Evolutionary conservation across 2,888 invertebrate genomes (phyloP), one percentile per base, ranked within the genome.

Genomic region (Stenchaetothrips biformis): DNA sequence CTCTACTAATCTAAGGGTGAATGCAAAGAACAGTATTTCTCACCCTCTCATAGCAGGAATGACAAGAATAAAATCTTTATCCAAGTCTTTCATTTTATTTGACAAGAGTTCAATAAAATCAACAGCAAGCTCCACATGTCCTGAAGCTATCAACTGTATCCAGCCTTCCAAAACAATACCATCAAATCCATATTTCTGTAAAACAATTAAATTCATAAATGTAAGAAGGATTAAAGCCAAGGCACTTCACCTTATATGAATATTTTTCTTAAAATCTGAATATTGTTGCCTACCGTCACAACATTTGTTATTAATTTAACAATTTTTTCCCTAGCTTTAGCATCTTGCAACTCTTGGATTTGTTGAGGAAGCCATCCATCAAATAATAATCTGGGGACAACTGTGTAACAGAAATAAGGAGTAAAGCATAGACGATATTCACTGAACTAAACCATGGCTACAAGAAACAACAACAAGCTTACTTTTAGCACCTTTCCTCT

Each of bases 121-220:
- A 79, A 91, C 88, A 80, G 94, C 88, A 79, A 88, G 85, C 78
- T 89, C 86, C 82, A 89, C 87, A 83, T 90, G 88, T 1, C 90
- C 88, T 84, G 92, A 88, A 83, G 93, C 90, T 84, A 93, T 91
- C 85, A 96, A 88, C 87, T 96, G 95, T 25, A 94, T 93, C 92
- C 97, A 95, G 79, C 97, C 90, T 88, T 99, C 98, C 6, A 99
- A 86, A 0, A 97, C 96, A 62, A 94, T 91, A 0, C 99, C 99
- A 87, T 95, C 92, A 87, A 98, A 96, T 83, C 92, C 90, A 87
- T 94, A 91, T 81, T 92, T 90, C 89, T 74, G 67, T n/a, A 4
- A 11, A 21, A 25, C 21, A 25, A 21, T n/a, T n/a, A 74, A 74
- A 53, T 53, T 53, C 8, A 7, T 25, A 11, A 1, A 67, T 67